Evolutionary conservation across 1,140 invertebrate genomes (phyloP), one percentile per base, ranked within the genome.

Genomic region (Lucilia sericata): DNA sequence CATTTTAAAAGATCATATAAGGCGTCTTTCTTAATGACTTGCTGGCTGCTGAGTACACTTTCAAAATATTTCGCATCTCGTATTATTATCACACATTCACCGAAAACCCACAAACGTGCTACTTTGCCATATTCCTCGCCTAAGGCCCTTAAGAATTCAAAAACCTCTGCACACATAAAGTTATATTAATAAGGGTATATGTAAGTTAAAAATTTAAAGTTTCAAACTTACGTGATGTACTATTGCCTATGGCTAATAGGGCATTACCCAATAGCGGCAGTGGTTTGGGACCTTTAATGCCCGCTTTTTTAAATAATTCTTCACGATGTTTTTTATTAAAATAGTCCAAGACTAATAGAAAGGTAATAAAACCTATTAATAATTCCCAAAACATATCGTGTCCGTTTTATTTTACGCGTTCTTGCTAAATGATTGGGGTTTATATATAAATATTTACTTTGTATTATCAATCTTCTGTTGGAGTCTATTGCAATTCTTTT

Each of bases 1-100:
- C 42, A 25, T 21, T 8, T 55, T 55, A 55, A 55, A 2, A 83
- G 19, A 17, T 34, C 36, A 36, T 83, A 83, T 2, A 74, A 92
- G 10, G 5, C 0, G 19, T 83, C 74, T 25, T 83, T 83, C 9
- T 21, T 42, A 4, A 42, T 83, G 2, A 74, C 30, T 9, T 83
- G 82, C 19, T 74, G 82, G 21, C 82, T 42, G 21, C 60, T 83
- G 2, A 83, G n/a, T 14, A 83, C 74, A 21, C 82, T 74, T 74
- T 83, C 82, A 13, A 83, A 83, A 36, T 36, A 74, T 47, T 83
- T 83, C 1, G 65, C 55, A 74, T 83, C 82, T 13, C 12, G 14
- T 2, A 74, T 5, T 2, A 83, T 34, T 0, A 83, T 8, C 2
- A 34, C 21, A 49, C 47, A n/a, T 13, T 82, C 81, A 9, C 60